phyloP scores from a whole-genome alignment of 2,113 vertebrate species.

The Zosterops borbonicus region DNA sequence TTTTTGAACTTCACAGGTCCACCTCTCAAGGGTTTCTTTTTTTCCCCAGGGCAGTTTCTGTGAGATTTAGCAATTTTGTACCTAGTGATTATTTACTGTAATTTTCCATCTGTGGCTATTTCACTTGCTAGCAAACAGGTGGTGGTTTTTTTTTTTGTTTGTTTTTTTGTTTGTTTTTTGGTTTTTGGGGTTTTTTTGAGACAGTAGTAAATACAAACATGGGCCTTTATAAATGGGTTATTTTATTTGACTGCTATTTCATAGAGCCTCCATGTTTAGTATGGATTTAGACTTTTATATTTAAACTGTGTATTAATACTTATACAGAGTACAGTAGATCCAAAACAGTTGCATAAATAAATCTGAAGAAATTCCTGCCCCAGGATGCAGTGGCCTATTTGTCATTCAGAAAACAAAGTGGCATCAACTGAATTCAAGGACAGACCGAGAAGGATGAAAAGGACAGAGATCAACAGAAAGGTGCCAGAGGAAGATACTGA shows the following conservation, averaged over 20 bases:
- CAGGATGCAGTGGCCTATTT: constrained; percentile 1
- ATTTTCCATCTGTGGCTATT: not conserved
- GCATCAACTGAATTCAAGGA: constrained; percentile 27
- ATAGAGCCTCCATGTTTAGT: not conserved
- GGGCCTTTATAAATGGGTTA: not conserved
- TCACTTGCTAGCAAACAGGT: fast-evolving
- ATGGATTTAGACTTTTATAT: not conserved
- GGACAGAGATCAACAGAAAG: constrained; percentile 37
- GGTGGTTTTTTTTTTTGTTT: too few species aligned
- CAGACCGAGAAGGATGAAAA: constrained; percentile 20
- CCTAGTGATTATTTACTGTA: not conserved
- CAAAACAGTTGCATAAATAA: not conserved
- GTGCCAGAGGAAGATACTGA: constrained; percentile 29
- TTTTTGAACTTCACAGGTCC: not conserved
- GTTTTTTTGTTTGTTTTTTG: too few species aligned
- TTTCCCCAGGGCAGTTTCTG: not conserved
- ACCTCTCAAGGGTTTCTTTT: not conserved
- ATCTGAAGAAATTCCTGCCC: not conserved
- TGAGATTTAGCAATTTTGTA: not conserved
- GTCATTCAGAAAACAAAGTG: constrained; percentile 19
- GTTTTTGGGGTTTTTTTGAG: not conserved
- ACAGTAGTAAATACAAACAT: not conserved
- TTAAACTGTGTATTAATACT: not conserved
- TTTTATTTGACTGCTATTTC: not conserved
- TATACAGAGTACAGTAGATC: not conserved